These are phyloP conservation scores for Frankliniella fusca DNA, from an alignment of 2,888 invertebrate genomes.

Conservation along the genomic window DNA sequence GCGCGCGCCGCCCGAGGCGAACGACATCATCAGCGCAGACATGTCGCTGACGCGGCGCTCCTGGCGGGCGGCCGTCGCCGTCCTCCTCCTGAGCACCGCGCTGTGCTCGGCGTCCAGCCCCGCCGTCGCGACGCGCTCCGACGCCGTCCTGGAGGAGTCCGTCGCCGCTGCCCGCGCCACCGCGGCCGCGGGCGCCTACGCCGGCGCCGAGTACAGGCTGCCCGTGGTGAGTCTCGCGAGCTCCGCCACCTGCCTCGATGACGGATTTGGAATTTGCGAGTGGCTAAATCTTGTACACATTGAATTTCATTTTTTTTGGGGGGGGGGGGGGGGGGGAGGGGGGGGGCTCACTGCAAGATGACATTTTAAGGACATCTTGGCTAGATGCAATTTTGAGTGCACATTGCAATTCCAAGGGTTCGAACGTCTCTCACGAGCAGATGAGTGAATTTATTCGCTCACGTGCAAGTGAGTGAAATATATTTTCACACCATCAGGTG, in stretches of 20 bases:
- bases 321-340: no score
- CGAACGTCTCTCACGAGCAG: no score
- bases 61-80: no score
- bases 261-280: not conserved
- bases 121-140: not conserved
- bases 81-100: not conserved
- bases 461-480: no score
- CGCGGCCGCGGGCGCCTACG: not conserved
- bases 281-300: no score
- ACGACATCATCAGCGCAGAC: not conserved
- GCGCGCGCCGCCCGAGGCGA: no score
- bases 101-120: not conserved
- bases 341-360: no score
- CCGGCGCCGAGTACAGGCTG: not conserved
- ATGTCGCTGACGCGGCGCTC: no score
- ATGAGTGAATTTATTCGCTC: no score
- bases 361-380: not conserved
- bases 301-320: no score
- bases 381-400: not conserved
- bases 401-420: no score
- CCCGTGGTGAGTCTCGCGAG: not conserved
- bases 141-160: not conserved
- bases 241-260: not conserved
- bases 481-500: no score
- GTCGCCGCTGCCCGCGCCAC: not conserved